A percentile compares a stretch with the other conserved stretches of the same genome.
These are phyloP conservation scores for Papilio protenor DNA, from an alignment of 2,888 invertebrate species.

Conservation along the genomic window DNA sequence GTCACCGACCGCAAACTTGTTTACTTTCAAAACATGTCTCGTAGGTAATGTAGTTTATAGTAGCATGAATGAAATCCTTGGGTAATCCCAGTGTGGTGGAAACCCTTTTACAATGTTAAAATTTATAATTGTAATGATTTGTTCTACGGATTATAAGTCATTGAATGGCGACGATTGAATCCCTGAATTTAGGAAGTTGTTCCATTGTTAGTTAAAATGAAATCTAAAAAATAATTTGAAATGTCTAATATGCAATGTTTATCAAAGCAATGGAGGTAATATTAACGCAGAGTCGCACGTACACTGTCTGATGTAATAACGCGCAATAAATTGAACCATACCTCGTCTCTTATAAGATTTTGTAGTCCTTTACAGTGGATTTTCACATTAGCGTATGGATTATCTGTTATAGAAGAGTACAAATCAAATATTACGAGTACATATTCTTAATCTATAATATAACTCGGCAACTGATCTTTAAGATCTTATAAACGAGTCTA, in stretches of 20 bases:
- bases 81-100: constrained; percentile 57
- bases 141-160: not conserved
- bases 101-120: not conserved
- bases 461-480: constrained; percentile 71
- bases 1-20: constrained; percentile 62
- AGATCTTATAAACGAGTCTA: constrained; percentile 77
- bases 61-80: constrained; percentile 75
- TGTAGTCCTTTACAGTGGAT: not conserved
- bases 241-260: not conserved
- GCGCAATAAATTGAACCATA: not conserved
- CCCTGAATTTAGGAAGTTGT: too few relatives aligned
- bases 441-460: constrained; percentile 54
- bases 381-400: too few relatives aligned
- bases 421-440: too few relatives aligned
- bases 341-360: constrained; percentile 1
- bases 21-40: constrained; percentile 63
- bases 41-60: constrained; percentile 50
- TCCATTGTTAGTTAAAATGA: not conserved
- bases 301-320: constrained; percentile 1
- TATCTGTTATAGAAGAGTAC: too few relatives aligned
- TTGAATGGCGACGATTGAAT: not conserved
- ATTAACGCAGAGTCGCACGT: not conserved
- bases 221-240: not conserved
- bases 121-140: not conserved
- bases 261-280: not conserved